Base-by-base conservation (phyloP, 2,797 vertebrate genomes). In the Molossus alvarezi region DNA sequence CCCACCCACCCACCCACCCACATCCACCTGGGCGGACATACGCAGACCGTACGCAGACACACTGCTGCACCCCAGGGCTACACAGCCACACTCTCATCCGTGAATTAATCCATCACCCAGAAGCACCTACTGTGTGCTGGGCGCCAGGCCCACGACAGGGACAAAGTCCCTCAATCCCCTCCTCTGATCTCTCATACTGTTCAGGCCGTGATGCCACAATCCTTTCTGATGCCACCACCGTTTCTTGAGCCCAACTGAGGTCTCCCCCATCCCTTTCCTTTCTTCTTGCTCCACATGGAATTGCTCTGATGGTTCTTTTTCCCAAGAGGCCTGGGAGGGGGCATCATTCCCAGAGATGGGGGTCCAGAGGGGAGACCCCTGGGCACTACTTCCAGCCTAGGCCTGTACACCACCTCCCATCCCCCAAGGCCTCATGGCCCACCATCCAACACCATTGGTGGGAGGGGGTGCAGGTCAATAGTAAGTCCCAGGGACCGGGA, bases 181-280 rank as follows among this genome's bases (percentile, higher is more conserved):
- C 27, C 51, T 80, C 45, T 7, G 7, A 14, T 5, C 51, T 64
- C 5, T 9, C 6, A 53, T 4, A 64, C 14, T 5, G 6, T 41
- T 10, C 79, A 29, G n/a, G 27, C 51, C 8, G 1, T 4, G 65
- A 33, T 33, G n/a, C 65, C 41, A 45, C 41, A 45, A 45, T 45
- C 41, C 4, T 45, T 45, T 45, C 41, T 1, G 0, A 3, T 3
- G 9, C 25, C 20, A 23, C 0, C 0, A 17, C 21, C 21, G 2
- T 17, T 41, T 53, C n/a, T 10, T 1, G 1, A 20, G 18, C 0
- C 21, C 6, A 57, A 33, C 17, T 9, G 10, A 5, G 20, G 9
- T 3, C 20, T 53, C 80, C 41, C 11, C 0, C 0, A 0, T 3
- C 33, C 25, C 27, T 58, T 29, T 29, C n/a, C 76, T 29, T 79